Evolutionary conservation across 2,797 vertebrate species (phyloP), one percentile per base, ranked within the genome.

Genomic region (Sebastes itinus): DNA sequence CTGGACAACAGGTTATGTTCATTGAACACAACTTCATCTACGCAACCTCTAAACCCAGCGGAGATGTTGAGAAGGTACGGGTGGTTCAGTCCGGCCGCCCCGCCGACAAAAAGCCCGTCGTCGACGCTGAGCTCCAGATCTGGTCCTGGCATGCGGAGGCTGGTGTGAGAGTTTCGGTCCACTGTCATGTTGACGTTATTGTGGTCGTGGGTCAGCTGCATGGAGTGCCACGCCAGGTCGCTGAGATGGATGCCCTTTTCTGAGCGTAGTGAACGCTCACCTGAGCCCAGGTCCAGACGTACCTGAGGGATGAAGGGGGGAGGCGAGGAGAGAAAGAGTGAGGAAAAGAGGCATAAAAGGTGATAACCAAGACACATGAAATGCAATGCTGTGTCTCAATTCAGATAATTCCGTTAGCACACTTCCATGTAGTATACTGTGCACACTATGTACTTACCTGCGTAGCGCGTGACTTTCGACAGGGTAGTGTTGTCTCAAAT

Each of bases 11-110:
- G 87, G 79, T 97, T 94, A 72, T 95, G 93, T 69, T 96, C 89
- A 86, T 99, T 98, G 92, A 98, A 97, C 5, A 92, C 73, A 30
- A 96, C 95, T 71, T 96, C 93, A 69, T 97, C 95, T 62, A 98
- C 82, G 75, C 98, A 99, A 56, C 97, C 97, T 66, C 96, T 86
- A 86, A 99, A 99, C 75, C 82, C 90, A 0, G 78, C 54, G 4
- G 90, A 83, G 70, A 70, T 76, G 70, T 85, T 88, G 6, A 69
- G 52, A 25, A 97, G 81, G 79, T 96, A 96, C 18, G 94, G 88
- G 72, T 93, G 88, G 2, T 94, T 81, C 55, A 97, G 93, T 62
- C 88, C 92, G 2, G 88, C 84, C 20, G 72, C 84, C 42, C 97
- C 95, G 8, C 97, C 98, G 27, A 98, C 23, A 38, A 95, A 97